Evolutionary conservation across 1,140 invertebrate genomes (phyloP).

Genomic region (Bombus superbus): DNA sequence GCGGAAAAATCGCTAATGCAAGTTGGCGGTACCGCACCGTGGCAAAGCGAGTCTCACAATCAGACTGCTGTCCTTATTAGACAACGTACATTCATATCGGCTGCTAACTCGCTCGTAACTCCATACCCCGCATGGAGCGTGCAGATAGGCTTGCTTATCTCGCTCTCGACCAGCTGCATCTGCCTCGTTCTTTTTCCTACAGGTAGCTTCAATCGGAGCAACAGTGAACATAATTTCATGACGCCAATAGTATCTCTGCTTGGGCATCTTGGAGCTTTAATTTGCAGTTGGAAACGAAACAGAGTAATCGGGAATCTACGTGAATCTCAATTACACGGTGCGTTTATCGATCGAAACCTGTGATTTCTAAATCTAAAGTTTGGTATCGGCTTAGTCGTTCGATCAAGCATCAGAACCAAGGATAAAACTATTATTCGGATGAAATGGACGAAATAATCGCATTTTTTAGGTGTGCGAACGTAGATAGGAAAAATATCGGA

Average conservation of each 20-base stretch:
- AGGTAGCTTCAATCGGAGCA: constrained; percentile 14
- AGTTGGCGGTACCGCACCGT: constrained; percentile 20
- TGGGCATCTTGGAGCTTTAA: not conserved
- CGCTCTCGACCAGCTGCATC: constrained; percentile 20
- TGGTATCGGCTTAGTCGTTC: not conserved
- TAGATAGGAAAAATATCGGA: too few relatives aligned
- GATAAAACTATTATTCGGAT: too few relatives aligned
- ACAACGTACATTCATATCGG: constrained; percentile 42
- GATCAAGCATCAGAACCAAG: not conserved
- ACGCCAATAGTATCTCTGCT: constrained; percentile 1
- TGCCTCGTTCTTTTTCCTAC: constrained; percentile 1
- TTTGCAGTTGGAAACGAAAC: not conserved
- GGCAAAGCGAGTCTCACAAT: constrained; percentile 33
- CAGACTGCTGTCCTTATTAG: constrained; percentile 49
- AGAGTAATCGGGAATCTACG: too few relatives aligned
- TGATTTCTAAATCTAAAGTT: not conserved
- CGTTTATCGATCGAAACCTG: not conserved
- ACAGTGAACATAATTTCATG: constrained; percentile 21
- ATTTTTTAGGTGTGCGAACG: not conserved
- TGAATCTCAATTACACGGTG: not conserved
- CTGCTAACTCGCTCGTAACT: constrained; percentile 29
- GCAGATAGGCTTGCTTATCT: constrained; percentile 43
- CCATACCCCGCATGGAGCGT: constrained; percentile 1
- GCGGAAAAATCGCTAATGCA: constrained; percentile 33
- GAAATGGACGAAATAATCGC: not conserved